phyloP scores from a whole-genome alignment of 1,140 invertebrate genomes.

The Pemphigus obesinymphae region DNA sequence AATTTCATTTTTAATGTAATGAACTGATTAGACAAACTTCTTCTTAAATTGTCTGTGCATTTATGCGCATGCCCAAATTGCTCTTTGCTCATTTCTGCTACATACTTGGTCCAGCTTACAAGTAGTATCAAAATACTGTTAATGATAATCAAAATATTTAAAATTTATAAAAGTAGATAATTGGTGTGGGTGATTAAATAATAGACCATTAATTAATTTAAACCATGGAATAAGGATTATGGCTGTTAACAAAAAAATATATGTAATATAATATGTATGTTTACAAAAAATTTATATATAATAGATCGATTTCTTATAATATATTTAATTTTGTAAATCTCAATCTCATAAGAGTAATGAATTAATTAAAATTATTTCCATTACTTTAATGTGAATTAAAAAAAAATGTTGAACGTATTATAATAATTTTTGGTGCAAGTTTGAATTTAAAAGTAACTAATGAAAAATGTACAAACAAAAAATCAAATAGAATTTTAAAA shows the following conservation, averaged over 20 bases:
- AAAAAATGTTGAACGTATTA: too few relatives aligned
- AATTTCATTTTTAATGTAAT: neutral
- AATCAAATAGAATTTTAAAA: too few relatives aligned
- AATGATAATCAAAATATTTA: neutral
- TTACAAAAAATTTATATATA: too few relatives aligned
- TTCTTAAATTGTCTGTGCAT: constrained; percentile 24
- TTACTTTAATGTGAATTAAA: too few relatives aligned
- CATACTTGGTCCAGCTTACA: constrained; percentile 11
- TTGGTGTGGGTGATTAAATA: constrained; percentile 22
- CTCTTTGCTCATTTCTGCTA: constrained; percentile 30
- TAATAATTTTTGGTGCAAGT: too few relatives aligned
- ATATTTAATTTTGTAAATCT: too few relatives aligned
- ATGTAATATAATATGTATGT: too few relatives aligned
- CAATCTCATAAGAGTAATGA: too few relatives aligned
- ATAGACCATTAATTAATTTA: neutral
- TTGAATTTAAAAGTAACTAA: too few relatives aligned
- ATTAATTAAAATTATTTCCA: too few relatives aligned
- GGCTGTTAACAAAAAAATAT: neutral
- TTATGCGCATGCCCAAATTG: neutral
- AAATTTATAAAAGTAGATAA: neutral
- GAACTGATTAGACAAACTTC: neutral
- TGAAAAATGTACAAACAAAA: too few relatives aligned
- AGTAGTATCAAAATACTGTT: constrained; percentile 12
- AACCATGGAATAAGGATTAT: neutral
- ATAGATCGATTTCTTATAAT: too few relatives aligned